Conservation (phyloP, 2,113 vertebrate species). For the Coracopsis vasa region DNA sequence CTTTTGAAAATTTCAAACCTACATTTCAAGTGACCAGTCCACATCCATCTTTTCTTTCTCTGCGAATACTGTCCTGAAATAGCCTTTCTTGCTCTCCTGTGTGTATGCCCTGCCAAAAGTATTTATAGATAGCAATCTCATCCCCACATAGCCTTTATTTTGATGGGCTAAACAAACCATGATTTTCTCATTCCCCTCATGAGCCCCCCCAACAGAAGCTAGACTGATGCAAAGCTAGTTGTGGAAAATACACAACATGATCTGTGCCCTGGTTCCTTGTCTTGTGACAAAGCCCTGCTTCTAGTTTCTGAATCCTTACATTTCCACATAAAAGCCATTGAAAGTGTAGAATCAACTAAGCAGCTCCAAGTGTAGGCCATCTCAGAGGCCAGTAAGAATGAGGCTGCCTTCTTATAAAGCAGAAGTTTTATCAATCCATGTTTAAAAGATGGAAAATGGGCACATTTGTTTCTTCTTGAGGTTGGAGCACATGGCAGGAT, state of each 20-base stretch:
- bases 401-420: background rate
- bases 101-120: constrained; percentile 15
- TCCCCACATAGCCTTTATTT: background rate
- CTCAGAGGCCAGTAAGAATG: background rate
- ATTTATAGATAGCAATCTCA: constrained; percentile 33
- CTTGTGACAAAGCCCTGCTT: rapidly evolving
- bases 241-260: background rate
- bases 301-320: background rate
- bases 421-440: background rate
- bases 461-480: background rate
- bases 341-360: background rate
- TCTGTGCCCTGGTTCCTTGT: background rate
- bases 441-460: background rate
- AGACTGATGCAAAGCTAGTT: background rate
- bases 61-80: constrained; percentile 13
- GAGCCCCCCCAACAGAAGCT: background rate
- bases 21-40: background rate
- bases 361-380: background rate
- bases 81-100: background rate
- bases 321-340: background rate
- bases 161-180: background rate
- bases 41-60: background rate
- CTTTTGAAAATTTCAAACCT: background rate
- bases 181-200: background rate
- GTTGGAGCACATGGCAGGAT: background rate